Evolutionary conservation across 1,140 invertebrate species (phyloP), one percentile per base, ranked within the genome.

Genomic region (Laodelphax striatellus): DNA sequence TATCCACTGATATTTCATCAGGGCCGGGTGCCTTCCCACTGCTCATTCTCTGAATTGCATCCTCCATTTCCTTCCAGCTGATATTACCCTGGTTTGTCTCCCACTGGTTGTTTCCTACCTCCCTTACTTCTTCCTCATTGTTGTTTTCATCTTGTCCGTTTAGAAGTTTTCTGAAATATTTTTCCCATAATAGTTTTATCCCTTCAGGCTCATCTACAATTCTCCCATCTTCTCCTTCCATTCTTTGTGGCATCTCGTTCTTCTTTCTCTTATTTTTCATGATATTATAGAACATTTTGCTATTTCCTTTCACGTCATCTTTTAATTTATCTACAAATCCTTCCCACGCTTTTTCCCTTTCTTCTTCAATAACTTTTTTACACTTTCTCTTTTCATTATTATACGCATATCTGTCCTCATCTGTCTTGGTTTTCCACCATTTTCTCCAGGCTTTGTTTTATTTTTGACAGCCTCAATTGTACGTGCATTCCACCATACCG

Each of bases 131-230:
- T 17, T 10, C 46, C 21, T 50, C 46, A 10, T 19, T 50, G 46
- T 50, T 50, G 21, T 22, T 14, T 50, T 50, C 46, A 50, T 22
- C 46, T 50, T 50, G 16, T 22, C 53, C 22, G 14, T 17, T 55
- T 21, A 55, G 22, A 55, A 38, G 53, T 28, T 24, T 55, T 3
- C 31, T 55, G 53, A 38, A 55, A 17, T 55, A 24, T 55, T 55
- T 16, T 21, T 50, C 46, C 46, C 46, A 50, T 50, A 50, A 50
- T 14, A 50, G 16, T 22, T 50, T 50, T 50, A 50, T 50, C 14
- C 16, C 34, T 9, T 38, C 34, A 38, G 34, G 34, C 34, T 38
- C 11, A 9, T 38, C 34, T 38, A 38, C 34, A 38, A 38, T 38
- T 38, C 34, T 38, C 34, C 34, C 34, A 9, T 38, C 34, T 38